Conservation (phyloP, 2,888 invertebrate genomes). For the Eupithecia subfuscata region DNA sequence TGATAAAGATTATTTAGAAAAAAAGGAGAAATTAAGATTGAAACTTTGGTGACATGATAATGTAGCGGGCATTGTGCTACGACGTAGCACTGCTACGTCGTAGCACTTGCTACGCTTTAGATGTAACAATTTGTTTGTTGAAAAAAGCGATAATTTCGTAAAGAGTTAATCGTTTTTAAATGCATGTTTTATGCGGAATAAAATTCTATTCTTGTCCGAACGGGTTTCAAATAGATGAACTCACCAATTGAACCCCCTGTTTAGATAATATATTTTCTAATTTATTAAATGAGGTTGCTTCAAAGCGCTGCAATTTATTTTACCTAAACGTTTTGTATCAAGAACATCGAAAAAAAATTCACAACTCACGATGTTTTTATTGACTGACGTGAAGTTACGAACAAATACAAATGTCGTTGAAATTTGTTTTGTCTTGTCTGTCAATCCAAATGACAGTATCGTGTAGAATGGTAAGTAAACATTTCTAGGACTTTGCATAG, state of each 20-base stretch:
- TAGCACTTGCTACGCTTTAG: background rate
- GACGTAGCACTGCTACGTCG: background rate
- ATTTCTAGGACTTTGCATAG: too few relatives aligned
- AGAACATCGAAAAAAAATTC: slow-evolving; percentile 34
- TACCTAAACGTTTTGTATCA: slow-evolving; percentile 21
- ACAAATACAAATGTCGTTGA: background rate
- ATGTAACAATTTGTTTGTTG: too few relatives aligned
- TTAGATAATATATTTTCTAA: slow-evolving; percentile 35
- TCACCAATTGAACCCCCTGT: slow-evolving; percentile 65
- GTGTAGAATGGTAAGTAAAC: too few relatives aligned
- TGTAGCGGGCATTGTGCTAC: background rate
- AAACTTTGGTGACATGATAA: background rate
- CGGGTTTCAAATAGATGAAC: slow-evolving; percentile 57
- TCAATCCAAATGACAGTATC: background rate
- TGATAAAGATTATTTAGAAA: slow-evolving; percentile 59
- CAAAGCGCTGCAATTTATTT: slow-evolving; percentile 5
- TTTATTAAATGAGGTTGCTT: slow-evolving; percentile 12
- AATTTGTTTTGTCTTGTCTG: background rate
- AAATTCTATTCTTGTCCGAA: slow-evolving; percentile 50
- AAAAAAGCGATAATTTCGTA: too few relatives aligned
- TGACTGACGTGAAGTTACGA: slow-evolving; percentile 58
- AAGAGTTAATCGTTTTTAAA: too few relatives aligned
- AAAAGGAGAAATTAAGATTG: slow-evolving; percentile 59
- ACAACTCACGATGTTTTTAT: slow-evolving; percentile 74
- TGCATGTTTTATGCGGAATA: slow-evolving; percentile 74